phyloP scores from a whole-genome alignment of 1,140 invertebrate species.

The Ruditapes philippinarum region DNA sequence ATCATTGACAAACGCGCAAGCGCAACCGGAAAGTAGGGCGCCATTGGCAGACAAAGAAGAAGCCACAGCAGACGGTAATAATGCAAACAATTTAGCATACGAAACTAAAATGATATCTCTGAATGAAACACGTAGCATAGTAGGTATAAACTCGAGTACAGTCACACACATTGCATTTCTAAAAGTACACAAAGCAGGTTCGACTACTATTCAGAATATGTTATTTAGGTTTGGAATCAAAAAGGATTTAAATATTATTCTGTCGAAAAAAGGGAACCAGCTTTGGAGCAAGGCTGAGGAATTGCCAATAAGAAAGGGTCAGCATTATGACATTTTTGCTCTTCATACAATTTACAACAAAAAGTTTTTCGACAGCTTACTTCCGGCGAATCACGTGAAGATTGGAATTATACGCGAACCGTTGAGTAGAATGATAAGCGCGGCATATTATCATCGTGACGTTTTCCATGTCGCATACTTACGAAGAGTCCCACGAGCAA shows the following conservation, averaged over 20 bases:
- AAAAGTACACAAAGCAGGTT: slow-evolving; percentile 87
- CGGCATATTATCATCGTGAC: slow-evolving; percentile 69
- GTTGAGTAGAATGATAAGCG: slow-evolving; percentile 64
- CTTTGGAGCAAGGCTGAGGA: not conserved
- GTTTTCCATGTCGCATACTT: slow-evolving; percentile 5
- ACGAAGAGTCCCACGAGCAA: slow-evolving; percentile 34
- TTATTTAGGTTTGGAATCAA: slow-evolving; percentile 87
- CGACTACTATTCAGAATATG: slow-evolving; percentile 87
- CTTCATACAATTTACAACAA: slow-evolving; percentile 70
- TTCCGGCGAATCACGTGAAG: slow-evolving; percentile 68
- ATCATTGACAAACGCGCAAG: no score
- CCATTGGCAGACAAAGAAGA: not conserved
- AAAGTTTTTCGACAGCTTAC: slow-evolving; percentile 32
- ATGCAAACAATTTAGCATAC: not conserved
- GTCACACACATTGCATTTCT: slow-evolving; percentile 42
- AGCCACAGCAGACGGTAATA: not conserved
- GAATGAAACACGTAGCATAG: no score
- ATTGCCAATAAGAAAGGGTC: not conserved
- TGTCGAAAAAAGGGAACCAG: not conserved
- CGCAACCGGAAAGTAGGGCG: no score
- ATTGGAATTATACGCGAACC: slow-evolving; percentile 73
- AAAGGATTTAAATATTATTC: slow-evolving; percentile 86
- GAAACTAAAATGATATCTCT: no score
- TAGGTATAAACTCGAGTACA: no score
- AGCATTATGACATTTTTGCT: slow-evolving; percentile 70